phyloP scores from a whole-genome alignment of 2,113 vertebrate genomes.

The Hyaena hyaena region DNA sequence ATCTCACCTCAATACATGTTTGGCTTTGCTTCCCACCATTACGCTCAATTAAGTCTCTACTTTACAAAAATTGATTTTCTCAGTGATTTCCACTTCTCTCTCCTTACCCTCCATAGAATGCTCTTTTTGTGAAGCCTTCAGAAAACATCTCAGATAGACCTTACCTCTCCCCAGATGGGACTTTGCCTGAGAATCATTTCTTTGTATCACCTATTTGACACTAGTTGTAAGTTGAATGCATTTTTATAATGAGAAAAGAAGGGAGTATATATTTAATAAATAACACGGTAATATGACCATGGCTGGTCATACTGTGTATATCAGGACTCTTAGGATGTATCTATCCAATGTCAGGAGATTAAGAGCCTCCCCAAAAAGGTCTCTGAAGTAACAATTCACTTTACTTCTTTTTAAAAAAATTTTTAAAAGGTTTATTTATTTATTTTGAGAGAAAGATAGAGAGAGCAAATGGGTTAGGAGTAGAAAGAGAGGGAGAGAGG shows the following conservation, averaged over 20 bases:
- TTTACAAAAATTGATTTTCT: not conserved
- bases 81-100: not conserved
- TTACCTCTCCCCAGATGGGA: not conserved
- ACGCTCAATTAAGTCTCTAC: not conserved
- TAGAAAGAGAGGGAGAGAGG: no score
- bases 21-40: not conserved
- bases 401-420: not conserved
- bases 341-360: not conserved
- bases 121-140: not conserved
- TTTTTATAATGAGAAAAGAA: not conserved
- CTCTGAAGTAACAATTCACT: not conserved
- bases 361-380: not conserved
- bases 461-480: no score
- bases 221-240: not conserved
- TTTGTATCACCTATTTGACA: not conserved
- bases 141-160: not conserved
- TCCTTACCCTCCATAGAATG: not conserved
- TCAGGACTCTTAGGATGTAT: not conserved
- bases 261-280: not conserved
- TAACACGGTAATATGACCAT: not conserved
- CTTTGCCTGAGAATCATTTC: not conserved
- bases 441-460: no score
- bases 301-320: not conserved
- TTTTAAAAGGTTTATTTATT: no score
- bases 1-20: not conserved